Percentiles rank a stretch among this genome's conserved stretches.
These are phyloP conservation scores for Drosophila bifasciata DNA, from an alignment of 1,140 invertebrate species.

Conservation along the genomic window DNA sequence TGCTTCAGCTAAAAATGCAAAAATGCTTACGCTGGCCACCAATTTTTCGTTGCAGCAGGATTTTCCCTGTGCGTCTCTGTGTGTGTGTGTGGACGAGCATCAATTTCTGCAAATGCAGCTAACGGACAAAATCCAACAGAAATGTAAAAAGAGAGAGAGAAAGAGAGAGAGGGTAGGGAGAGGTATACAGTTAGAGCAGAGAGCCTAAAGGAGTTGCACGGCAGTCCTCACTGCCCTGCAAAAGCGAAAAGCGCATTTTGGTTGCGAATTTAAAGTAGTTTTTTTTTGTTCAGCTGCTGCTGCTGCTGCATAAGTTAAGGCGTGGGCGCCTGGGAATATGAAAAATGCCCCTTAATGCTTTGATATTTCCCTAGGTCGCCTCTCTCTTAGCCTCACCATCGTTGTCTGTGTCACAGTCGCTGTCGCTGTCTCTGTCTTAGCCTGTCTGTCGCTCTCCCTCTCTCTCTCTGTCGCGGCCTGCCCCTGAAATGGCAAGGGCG, in stretches of 20 bases:
- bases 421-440: slow-evolving; percentile 49
- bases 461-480: slow-evolving; percentile 35
- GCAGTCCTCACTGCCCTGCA: background rate
- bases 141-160: background rate
- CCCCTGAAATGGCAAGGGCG: slow-evolving; percentile 77
- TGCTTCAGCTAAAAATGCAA: slow-evolving; percentile 67
- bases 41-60: slow-evolving; percentile 32
- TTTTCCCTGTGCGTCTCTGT: too few species aligned
- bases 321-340: slow-evolving; percentile 45
- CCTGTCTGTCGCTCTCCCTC: slow-evolving; percentile 3
- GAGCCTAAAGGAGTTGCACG: slow-evolving; percentile 1
- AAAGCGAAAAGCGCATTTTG: slow-evolving; percentile 42
- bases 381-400: too few species aligned
- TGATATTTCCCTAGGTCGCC: slow-evolving; percentile 35
- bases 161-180: background rate
- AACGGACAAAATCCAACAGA: slow-evolving; percentile 30
- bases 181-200: too few species aligned
- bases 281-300: too few species aligned
- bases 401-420: background rate
- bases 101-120: slow-evolving; percentile 74
- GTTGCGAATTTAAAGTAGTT: slow-evolving; percentile 35
- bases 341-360: slow-evolving; percentile 54
- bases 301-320: slow-evolving; percentile 57
- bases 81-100: slow-evolving; percentile 41
- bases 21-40: slow-evolving; percentile 63